Evolutionary conservation across 2,888 invertebrate genomes (phyloP).

Genomic region (Sarcophaga carnaria): DNA sequence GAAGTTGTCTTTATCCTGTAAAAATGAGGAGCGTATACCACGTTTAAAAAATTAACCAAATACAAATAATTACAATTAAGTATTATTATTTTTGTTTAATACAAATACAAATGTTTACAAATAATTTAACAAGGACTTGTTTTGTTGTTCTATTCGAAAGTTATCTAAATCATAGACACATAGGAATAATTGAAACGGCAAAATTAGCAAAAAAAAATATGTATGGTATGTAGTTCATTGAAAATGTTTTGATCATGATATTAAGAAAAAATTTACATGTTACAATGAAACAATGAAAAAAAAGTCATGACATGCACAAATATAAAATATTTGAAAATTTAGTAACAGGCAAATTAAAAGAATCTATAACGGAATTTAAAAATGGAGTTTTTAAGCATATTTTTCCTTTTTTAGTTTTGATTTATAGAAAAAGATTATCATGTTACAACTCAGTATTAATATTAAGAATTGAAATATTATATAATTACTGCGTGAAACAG

Average conservation of each 20-base stretch:
- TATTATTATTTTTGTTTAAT: slow-evolving; percentile 58
- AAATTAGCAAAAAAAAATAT: slow-evolving; percentile 54
- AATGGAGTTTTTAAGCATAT: too few species aligned
- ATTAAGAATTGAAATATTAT: not conserved
- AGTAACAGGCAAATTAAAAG: slow-evolving; percentile 41
- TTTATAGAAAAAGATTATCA: not conserved
- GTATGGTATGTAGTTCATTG: slow-evolving; percentile 26
- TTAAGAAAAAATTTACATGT: slow-evolving; percentile 19
- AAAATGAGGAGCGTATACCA: slow-evolving; percentile 81
- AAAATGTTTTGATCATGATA: slow-evolving; percentile 21
- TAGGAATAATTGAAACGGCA: slow-evolving; percentile 53
- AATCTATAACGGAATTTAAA: too few species aligned
- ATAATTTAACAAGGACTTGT: slow-evolving; percentile 60
- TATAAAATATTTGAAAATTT: not conserved
- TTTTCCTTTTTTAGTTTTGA: not conserved
- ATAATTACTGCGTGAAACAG: too few species aligned
- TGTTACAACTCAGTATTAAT: not conserved
- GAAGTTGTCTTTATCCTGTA: slow-evolving; percentile 81
- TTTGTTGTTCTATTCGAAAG: slow-evolving; percentile 38
- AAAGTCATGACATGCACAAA: slow-evolving; percentile 50
- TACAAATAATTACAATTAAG: slow-evolving; percentile 64
- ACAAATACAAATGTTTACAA: slow-evolving; percentile 57
- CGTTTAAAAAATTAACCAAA: slow-evolving; percentile 78
- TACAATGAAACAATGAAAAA: slow-evolving; percentile 18
- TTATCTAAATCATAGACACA: slow-evolving; percentile 29